Conservation (phyloP, 2,888 invertebrate species). For the Euphydryas editha region DNA sequence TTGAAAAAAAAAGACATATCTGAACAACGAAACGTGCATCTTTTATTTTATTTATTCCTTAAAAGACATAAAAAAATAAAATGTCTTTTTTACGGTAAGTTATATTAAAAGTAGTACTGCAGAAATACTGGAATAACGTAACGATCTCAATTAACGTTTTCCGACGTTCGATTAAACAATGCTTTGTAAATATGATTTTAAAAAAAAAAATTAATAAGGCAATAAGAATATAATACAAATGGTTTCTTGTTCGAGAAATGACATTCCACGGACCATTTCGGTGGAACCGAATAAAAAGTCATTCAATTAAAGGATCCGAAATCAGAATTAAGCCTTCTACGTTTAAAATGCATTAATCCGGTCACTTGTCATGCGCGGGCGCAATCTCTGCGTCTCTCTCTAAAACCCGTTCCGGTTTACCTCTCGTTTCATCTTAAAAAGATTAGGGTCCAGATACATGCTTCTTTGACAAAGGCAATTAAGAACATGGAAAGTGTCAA, state of each 20-base stretch:
- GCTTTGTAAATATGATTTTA: conserved; percentile 19
- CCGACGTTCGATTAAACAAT: conserved; percentile 16
- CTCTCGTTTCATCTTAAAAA: conserved; percentile 65
- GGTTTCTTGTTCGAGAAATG: conserved; percentile 39
- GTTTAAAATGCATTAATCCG: conserved; percentile 83
- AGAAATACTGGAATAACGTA: not conserved
- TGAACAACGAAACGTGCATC: not conserved
- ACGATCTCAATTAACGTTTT: not conserved
- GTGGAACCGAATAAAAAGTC: conserved; percentile 60
- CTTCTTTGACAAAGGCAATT: conserved; percentile 47
- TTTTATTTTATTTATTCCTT: not conserved
- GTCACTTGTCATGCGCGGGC: conserved; percentile 78
- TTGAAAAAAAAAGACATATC: not conserved
- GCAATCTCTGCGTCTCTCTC: conserved; percentile 65
- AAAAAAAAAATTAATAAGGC: conserved; percentile 24
- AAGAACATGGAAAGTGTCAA: conserved; percentile 40
- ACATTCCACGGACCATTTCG: conserved; percentile 42
- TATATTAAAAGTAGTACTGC: no score
- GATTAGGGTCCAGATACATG: conserved; percentile 58
- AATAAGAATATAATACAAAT: conserved; percentile 34
- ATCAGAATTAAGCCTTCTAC: conserved; percentile 82
- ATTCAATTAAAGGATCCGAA: conserved; percentile 75
- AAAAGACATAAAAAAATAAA: no score
- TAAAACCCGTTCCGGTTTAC: conserved; percentile 73
- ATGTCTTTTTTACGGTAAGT: not conserved